Percentiles rank a stretch among this genome's conserved stretches.
These are phyloP conservation scores for Nineta flava DNA, from an alignment of 2,888 invertebrate genomes.

Conservation along the genomic window DNA sequence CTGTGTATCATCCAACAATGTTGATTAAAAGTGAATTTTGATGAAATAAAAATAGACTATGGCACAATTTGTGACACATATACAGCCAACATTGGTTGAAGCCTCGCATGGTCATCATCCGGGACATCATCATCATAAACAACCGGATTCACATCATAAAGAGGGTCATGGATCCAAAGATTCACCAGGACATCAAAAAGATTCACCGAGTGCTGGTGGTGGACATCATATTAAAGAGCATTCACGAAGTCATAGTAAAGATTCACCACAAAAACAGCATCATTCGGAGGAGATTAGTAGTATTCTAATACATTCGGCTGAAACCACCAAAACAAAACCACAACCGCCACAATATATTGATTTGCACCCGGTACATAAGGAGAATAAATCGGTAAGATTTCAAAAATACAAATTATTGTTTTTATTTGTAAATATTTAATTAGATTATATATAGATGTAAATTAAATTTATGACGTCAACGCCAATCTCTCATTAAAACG, in stretches of 20 bases:
- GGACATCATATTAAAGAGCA: slow-evolving; percentile 13
- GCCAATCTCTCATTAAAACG: too few species aligned
- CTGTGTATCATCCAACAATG: not conserved
- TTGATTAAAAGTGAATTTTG: not conserved
- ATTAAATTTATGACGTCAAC: too few species aligned
- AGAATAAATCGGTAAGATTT: slow-evolving; percentile 26
- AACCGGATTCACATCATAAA: slow-evolving; percentile 19
- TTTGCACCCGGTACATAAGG: slow-evolving; percentile 21
- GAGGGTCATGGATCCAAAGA: slow-evolving; percentile 16
- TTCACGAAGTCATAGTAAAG: not conserved
- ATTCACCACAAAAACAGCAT: slow-evolving; percentile 10
- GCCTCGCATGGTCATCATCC: slow-evolving; percentile 37
- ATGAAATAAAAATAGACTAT: slow-evolving; percentile 17
- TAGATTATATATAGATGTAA: too few species aligned
- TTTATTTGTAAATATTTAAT: not conserved
- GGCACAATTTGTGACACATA: slow-evolving; percentile 43
- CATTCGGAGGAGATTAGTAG: slow-evolving; percentile 11
- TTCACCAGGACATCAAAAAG: slow-evolving; percentile 15
- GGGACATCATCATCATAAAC: slow-evolving; percentile 31
- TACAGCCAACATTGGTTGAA: slow-evolving; percentile 39
- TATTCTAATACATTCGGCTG: slow-evolving; percentile 5
- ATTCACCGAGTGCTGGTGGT: slow-evolving; percentile 1
- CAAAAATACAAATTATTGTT: not conserved
- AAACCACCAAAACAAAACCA: slow-evolving; percentile 13
- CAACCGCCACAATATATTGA: slow-evolving; percentile 26